phyloP scores from a whole-genome alignment of 2,888 invertebrate species.

The Drosophila algonquin region DNA sequence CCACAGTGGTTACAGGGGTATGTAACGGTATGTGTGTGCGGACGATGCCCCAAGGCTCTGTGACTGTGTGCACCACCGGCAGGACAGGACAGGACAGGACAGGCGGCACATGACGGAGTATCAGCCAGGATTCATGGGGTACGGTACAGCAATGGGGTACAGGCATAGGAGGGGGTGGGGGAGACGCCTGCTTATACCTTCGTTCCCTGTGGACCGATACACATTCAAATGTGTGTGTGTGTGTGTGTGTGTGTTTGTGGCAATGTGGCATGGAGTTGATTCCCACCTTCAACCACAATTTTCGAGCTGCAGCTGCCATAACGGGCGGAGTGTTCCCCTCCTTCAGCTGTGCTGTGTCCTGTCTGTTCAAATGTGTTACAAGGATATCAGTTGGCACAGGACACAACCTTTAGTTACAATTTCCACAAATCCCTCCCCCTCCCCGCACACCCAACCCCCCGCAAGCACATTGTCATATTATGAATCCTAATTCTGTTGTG shows the following conservation, averaged over 20 bases:
- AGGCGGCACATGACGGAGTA: conserved; percentile 33
- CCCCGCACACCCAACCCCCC: conserved; percentile 16
- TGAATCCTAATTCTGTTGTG: conserved; percentile 71
- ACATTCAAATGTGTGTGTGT: conserved; percentile 38
- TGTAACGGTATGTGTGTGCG: no score
- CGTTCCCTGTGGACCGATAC: conserved; percentile 66
- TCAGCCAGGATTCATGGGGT: background rate
- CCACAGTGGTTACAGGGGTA: background rate
- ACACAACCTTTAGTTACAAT: conserved; percentile 71
- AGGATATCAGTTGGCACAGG: conserved; percentile 50
- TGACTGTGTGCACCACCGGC: conserved; percentile 25
- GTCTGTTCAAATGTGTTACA: conserved; percentile 54
- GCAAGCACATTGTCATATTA: conserved; percentile 69
- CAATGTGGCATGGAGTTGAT: conserved; percentile 14
- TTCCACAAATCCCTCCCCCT: conserved; percentile 49
- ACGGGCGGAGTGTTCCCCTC: conserved; percentile 9
- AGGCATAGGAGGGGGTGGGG: background rate
- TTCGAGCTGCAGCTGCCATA: conserved; percentile 67
- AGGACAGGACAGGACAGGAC: conserved; percentile 8
- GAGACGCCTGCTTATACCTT: background rate
- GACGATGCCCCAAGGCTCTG: conserved; percentile 70
- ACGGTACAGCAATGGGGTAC: background rate
- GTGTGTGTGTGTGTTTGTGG: conserved; percentile 13
- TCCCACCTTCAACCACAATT: conserved; percentile 57
- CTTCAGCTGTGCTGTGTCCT: conserved; percentile 6